phyloP scores from a whole-genome alignment of 2,888 invertebrate species.

The Sphinx pinastri region DNA sequence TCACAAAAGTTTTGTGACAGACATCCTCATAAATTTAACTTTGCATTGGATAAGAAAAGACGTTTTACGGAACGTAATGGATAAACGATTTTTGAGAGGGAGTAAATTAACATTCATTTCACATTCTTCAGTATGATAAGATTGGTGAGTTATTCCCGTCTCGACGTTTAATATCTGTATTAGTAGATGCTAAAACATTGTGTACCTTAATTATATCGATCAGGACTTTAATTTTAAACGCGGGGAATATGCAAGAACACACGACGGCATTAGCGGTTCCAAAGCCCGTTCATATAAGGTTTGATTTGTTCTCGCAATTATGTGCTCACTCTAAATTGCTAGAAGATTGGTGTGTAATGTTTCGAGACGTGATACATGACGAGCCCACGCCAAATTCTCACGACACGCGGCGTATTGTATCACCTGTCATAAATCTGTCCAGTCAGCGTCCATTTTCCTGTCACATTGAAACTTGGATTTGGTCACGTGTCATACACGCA shows the following conservation, averaged over 20 bases:
- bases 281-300: conserved; percentile 75
- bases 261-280: conserved; percentile 64
- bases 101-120: conserved; percentile 10
- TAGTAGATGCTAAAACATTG: not conserved
- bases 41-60: not conserved
- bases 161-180: not conserved
- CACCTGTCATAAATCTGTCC: conserved; percentile 48
- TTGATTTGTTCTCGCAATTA: conserved; percentile 81
- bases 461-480: conserved; percentile 43
- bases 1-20: not conserved
- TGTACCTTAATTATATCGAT: no score
- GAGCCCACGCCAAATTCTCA: conserved; percentile 54
- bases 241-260: conserved; percentile 5
- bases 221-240: no score
- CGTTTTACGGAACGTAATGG: not conserved
- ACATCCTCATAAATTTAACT: not conserved
- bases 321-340: conserved; percentile 80
- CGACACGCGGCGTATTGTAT: conserved; percentile 36
- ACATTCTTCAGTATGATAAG: not conserved
- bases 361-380: conserved; percentile 69
- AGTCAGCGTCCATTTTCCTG: conserved; percentile 53
- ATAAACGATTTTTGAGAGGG: not conserved
- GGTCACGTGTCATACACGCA: conserved; percentile 69
- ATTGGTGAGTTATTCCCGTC: conserved; percentile 10
- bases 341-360: conserved; percentile 76